Conservation (phyloP, 2,113 vertebrate genomes). For the Mesoclemmys tuberculata region DNA sequence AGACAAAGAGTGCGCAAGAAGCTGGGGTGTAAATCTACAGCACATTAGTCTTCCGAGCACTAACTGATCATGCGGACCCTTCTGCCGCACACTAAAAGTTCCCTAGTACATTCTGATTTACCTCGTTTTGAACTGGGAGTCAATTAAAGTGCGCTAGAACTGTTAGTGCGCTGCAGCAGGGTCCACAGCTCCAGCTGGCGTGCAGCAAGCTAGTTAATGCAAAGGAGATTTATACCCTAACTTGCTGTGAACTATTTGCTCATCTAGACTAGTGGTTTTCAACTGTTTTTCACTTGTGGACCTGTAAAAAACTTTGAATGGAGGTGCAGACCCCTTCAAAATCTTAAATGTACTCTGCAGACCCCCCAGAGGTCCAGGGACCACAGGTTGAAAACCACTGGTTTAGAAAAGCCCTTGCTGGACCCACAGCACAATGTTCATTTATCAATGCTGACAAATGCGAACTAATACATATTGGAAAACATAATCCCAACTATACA, state of each 20-base stretch:
- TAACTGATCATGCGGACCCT: background rate
- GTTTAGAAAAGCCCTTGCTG: too few relatives aligned
- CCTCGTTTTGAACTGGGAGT: background rate
- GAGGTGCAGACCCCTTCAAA: too few relatives aligned
- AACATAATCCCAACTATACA: too few relatives aligned
- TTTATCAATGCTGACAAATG: too few relatives aligned
- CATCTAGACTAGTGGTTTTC: background rate
- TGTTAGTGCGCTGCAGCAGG: background rate
- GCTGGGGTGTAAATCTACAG: background rate
- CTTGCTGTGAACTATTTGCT: background rate
- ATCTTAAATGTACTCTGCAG: too few relatives aligned
- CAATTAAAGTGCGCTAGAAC: background rate
- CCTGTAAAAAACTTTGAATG: too few relatives aligned
- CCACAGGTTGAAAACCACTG: too few relatives aligned
- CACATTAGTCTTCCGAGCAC: background rate
- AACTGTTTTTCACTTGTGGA: background rate
- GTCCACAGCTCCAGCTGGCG: background rate
- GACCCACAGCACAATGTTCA: too few relatives aligned
- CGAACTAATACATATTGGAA: too few relatives aligned
- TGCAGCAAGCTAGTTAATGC: background rate
- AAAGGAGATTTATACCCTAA: background rate
- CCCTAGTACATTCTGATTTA: background rate
- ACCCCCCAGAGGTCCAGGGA: too few relatives aligned
- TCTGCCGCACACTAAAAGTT: background rate
- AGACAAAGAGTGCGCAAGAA: background rate